Evolutionary conservation across 1,140 invertebrate genomes (phyloP), one percentile per base, ranked within the genome.

Genomic region (Leptinotarsa defecta): DNA sequence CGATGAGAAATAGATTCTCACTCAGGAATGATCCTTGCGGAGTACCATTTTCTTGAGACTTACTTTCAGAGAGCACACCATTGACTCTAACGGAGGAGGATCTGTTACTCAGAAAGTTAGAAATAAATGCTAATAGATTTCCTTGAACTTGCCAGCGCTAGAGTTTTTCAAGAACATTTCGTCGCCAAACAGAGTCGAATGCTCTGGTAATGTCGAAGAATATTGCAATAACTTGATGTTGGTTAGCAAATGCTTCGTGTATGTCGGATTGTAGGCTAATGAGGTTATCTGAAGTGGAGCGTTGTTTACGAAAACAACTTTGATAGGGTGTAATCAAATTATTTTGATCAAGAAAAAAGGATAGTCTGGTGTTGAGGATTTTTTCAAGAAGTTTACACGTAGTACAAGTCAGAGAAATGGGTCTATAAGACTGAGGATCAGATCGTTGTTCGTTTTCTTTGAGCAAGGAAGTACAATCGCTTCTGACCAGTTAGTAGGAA

Each of bases 361-460:
- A 20, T 43, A 76, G 65, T 61, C 75, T 67, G 19, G 34, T 43
- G 43, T 73, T 68, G 27, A 76, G 49, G 6, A 76, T 73, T 68
- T 68, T 68, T 63, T 76, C 71, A 20, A 76, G 22, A 13, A 76
- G 24, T 76, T 70, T 76, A 67, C 71, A 61, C 75, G 69, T 69
- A 17, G 71, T 62, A 43, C 71, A 73, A 15, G 71, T 73, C 8
- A 69, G 75, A 13, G n/a, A n/a, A n/a, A n/a, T n/a, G n/a, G n/a
- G n/a, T n/a, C n/a, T n/a, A n/a, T n/a, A n/a, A n/a, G n/a, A 63
- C 27, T 20, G 73, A 34, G 64, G 63, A 71, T 62, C 48, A 20
- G 52, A 15, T n/a, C 52, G 24, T 17, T 27, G n/a, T 65, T 71
- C 69, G 17, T 49, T 63, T 8, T 43, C 19, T 69, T 76, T 76